Conservation (phyloP, 2,797 vertebrate species). For the Sphenodon punctatus region DNA sequence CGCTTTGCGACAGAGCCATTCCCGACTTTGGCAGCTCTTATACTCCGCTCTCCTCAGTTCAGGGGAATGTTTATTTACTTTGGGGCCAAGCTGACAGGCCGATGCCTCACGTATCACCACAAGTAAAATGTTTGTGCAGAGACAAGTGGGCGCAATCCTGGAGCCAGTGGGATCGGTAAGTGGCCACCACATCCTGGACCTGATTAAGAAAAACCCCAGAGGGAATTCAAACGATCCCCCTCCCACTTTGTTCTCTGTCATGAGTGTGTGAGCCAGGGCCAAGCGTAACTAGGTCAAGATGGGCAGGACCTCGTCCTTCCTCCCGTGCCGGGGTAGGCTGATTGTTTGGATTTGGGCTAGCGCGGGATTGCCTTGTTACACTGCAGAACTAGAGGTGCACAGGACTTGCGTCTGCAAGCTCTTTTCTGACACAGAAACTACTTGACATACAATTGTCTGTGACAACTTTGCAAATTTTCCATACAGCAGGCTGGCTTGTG, state of each 20-base stretch:
- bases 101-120: neutral
- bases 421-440: neutral
- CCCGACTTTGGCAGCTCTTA: neutral
- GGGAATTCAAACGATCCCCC: neutral
- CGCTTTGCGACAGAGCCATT: constrained; percentile 1
- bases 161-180: accelerated
- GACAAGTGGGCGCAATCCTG: neutral
- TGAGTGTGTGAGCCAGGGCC: accelerated
- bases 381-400: neutral
- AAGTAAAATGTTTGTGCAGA: neutral
- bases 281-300: neutral
- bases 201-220: neutral
- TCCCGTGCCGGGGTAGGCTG: neutral
- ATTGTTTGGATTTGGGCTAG: neutral
- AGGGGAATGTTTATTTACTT: neutral
- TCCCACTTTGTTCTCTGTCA: neutral
- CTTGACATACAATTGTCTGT: constrained; percentile 27
- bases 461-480: neutral
- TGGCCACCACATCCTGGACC: accelerated
- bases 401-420: neutral
- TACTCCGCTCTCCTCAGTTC: neutral
- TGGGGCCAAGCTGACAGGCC: neutral
- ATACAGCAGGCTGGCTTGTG: accelerated
- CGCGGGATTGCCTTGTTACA: neutral
- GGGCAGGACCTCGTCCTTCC: neutral